Evolutionary conservation across 2,888 invertebrate species (phyloP), one percentile per base, ranked within the genome.

Genomic region (Sarcophaga variegata): DNA sequence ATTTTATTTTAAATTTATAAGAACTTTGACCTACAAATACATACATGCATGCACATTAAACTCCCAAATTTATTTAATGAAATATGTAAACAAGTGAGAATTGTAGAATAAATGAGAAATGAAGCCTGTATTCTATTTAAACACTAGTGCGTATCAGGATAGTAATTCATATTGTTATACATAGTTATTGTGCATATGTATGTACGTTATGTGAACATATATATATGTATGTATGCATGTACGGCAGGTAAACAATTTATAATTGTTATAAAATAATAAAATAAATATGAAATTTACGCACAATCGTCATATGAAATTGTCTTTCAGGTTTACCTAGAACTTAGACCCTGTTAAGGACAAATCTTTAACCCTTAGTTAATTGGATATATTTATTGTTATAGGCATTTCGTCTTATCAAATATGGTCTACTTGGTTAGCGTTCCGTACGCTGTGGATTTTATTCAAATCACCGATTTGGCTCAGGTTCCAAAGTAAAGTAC

Each of bases 11-110:
- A 11, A 60, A 37, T 54, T 27, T 77, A 64, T 45, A 60, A 77
- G 60, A 77, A 77, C 69, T 81, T 66, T 77, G 64, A 83, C 71
- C 77, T 59, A 77, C 60, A 62, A 81, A 63, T 54, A 66, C 63
- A 64, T 49, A 14, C 49, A 54, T 54, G 3, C 14, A 54, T 37
- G 37, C 6, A 37, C 6, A 37, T 37, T 37, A 37, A 37, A 37
- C 37, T 1, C 6, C 17, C 10, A 37, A 37, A 37, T 4, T 8
- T 8, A 8, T 37, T 37, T 37, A 37, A 37, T 37, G 37, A n/a
- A n/a, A 47, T 69, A 14, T 49, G 14, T 3, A 3, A 71, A 59
- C 27, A 37, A 62, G 22, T 11, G 59, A 74, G 59, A 74, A 20
- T 60, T 47, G 37, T 60, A 37, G 47, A 49, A 49, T 4, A 47